These are phyloP conservation scores for Dynastes maya DNA, from an alignment of 2,888 invertebrate species.

Conservation along the genomic window DNA sequence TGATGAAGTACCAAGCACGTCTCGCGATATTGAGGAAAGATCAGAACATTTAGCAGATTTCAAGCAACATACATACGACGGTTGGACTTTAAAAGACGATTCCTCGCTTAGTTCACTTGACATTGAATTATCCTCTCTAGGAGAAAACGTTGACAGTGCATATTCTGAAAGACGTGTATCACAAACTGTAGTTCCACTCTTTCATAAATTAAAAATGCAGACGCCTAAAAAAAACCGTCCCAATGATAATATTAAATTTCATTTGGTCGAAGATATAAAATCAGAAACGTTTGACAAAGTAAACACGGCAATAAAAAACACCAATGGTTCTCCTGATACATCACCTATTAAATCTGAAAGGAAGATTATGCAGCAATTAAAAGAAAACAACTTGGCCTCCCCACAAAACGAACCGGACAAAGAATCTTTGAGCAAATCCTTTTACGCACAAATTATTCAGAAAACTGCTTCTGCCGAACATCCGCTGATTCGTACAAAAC, in stretches of 20 bases:
- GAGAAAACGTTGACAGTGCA: background rate
- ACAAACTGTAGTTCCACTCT: slow-evolving; percentile 31
- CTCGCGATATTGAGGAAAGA: background rate
- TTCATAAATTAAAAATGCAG: slow-evolving; percentile 14
- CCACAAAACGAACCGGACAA: background rate
- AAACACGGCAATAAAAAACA: background rate
- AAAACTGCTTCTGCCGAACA: slow-evolving; percentile 21
- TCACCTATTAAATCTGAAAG: background rate
- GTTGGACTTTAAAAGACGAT: background rate
- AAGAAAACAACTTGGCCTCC: background rate
- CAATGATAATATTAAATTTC: background rate
- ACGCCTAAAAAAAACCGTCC: background rate
- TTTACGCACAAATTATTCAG: slow-evolving; percentile 34
- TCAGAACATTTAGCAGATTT: background rate
- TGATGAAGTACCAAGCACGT: slow-evolving; percentile 23
- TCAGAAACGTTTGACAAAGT: background rate
- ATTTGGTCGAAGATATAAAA: background rate
- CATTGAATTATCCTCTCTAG: background rate
- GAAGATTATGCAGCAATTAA: background rate
- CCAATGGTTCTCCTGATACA: background rate
- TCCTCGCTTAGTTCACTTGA: slow-evolving; percentile 4
- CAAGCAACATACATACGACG: background rate
- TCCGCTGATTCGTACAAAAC: slow-evolving; percentile 22
- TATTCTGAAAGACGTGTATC: background rate
- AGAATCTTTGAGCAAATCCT: background rate